Conservation (phyloP, 2,797 vertebrate species). For the Sebastes matsubarae region DNA sequence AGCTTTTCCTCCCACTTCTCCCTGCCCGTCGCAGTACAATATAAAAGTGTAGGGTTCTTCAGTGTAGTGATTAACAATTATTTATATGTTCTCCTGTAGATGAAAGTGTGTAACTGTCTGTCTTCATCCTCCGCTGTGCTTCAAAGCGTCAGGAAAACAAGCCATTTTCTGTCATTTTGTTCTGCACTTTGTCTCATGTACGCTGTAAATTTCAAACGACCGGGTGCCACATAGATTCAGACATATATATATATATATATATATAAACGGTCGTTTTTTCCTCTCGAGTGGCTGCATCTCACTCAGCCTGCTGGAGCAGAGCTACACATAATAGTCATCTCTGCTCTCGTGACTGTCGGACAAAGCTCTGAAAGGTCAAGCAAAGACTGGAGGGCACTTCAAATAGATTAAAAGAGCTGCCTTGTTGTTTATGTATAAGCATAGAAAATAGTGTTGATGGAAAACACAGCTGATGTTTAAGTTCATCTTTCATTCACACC, state of each 20-base stretch:
- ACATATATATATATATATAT: not conserved
- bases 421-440: slow-evolving; percentile 47
- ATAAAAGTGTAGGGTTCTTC: not conserved
- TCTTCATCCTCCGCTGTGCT: slow-evolving; percentile 16
- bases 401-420: slow-evolving; percentile 56
- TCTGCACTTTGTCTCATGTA: slow-evolving; percentile 26
- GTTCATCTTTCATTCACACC: slow-evolving; percentile 42
- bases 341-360: slow-evolving; percentile 34
- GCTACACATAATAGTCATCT: slow-evolving; percentile 41
- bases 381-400: slow-evolving; percentile 54
- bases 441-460: slow-evolving; percentile 43
- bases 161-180: slow-evolving; percentile 40
- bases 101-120: slow-evolving; percentile 27
- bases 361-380: slow-evolving; percentile 51
- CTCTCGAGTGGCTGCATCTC: slow-evolving; percentile 31
- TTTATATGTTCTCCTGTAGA: slow-evolving; percentile 8
- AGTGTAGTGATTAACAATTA: slow-evolving; percentile 18
- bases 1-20: slow-evolving; percentile 3
- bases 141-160: slow-evolving; percentile 37
- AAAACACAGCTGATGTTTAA: slow-evolving; percentile 36
- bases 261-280: not conserved
- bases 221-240: slow-evolving; percentile 10
- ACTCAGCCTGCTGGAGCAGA: slow-evolving; percentile 38
- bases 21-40: not conserved
- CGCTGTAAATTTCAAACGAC: slow-evolving; percentile 25